Evolutionary conservation across 1,140 invertebrate genomes (phyloP), one percentile per base, ranked within the genome.

Genomic region (Pseudomyrmex pallidus): DNA sequence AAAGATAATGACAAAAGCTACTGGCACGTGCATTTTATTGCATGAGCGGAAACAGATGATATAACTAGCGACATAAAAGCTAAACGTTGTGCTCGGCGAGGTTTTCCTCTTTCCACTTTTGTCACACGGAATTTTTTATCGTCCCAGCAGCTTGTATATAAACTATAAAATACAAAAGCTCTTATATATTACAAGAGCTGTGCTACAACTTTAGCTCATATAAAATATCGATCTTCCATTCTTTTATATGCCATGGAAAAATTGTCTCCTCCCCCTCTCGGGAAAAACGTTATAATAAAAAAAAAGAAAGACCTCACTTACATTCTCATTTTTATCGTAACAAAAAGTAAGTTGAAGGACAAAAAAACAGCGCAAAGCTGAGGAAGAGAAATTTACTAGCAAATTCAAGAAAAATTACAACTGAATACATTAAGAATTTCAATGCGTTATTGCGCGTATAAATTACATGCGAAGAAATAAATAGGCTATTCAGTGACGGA

Each of bases 81-180:
- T 35, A 35, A 35, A 35, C 35, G 35, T 35, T 35, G 5, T 35
- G 7, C 35, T 35, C 5, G 35, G 35, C 35, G 35, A 35, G 35
- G 35, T 35, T 35, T 35, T 35, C 4, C 35, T 35, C 35, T 35
- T 35, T 35, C 35, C 5, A 35, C 35, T 35, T 35, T 7, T 35
- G 35, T 35, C 7, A 35, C 35, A 35, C 35, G 35, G 35, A 35
- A 64, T 63, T 22, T 35, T 63, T 63, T 63, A 63, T 5, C n/a
- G n/a, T 67, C 48, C 35, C 8, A 13, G 20, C 2, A 13, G 20
- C 2, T 61, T 25, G 12, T 35, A 35, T 7, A 35, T 35, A 35
- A 35, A 35, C 35, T 13, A 68, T 52, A 68, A 54, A 68, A 67
- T 62, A 57, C 9, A 35, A 48, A 50, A 67, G 12, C 0, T 64